Evolutionary conservation across 2,797 vertebrate species (phyloP), one percentile per base, ranked within the genome.

Genomic region (Peromyscus nudipes): DNA sequence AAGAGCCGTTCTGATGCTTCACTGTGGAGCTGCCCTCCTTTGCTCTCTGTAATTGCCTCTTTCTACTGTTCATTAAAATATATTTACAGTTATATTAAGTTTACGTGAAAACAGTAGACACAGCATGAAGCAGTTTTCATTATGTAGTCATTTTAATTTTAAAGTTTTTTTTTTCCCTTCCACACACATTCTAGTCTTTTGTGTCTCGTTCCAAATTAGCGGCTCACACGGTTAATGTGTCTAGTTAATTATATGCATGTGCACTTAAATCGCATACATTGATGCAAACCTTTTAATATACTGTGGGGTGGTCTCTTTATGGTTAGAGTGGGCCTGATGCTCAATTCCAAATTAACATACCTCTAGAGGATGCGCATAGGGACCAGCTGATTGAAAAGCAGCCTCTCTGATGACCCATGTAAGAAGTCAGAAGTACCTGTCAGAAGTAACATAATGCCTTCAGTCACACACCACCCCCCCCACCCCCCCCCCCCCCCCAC

Each of bases 251-350:
- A 96, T 97, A 95, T 98, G 93, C 52, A 3, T 96, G 85, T 90
- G 65, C 97, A 71, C 97, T 94, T 96, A 98, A 97, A 88, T 93
- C 97, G 96, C 96, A 85, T 95, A 98, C 94, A 86, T 89, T 97
- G 98, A 93, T 96, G 93, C 86, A 87, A 98, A 97, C 96, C 96
- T 98, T 97, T 98, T 98, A 98, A 98, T 97, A 96, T 97, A 97
- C 96, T 92, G 82, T 95, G 76, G 96, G 95, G 97, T 95, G 94
- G 55, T 96, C 83, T 94, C 95, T 85, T 97, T 97, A 97, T 69
- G 94, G 92, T 97, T 94, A 83, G 89, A 93, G 31, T 95, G 76
- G 81, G 86, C 80, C 90, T 97, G 40, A 73, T 93, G 65, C 94
- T 96, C 93, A 91, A 0, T 25, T 97, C 92, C 80, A 89, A 95